phyloP scores from a whole-genome alignment of 2,888 invertebrate genomes.

The Patella pellucida region DNA sequence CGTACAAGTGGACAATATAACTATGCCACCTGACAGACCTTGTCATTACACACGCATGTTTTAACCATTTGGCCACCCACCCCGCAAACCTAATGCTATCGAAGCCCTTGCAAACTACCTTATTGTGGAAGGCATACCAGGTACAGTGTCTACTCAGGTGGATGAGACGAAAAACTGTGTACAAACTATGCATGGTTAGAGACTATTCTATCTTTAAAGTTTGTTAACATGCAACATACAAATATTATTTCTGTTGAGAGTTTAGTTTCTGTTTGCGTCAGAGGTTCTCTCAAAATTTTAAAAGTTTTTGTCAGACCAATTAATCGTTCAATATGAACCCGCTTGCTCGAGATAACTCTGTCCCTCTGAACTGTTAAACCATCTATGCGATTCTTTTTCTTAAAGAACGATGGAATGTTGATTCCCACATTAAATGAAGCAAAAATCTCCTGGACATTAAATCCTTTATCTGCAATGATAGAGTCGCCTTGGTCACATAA shows the following conservation, averaged over 20 bases:
- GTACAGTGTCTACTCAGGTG: no score
- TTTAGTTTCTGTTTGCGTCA: neutral
- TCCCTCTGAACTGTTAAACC: slow-evolving; percentile 26
- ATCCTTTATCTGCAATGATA: slow-evolving; percentile 37
- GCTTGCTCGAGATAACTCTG: slow-evolving; percentile 37
- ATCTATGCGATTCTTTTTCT: slow-evolving; percentile 37
- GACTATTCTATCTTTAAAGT: neutral
- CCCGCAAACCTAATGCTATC: no score
- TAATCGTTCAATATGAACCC: slow-evolving; percentile 42
- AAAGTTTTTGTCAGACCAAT: slow-evolving; percentile 36
- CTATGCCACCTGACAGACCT: no score
- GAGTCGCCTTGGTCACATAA: slow-evolving; percentile 37
- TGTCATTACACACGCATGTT: no score
- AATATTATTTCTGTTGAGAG: neutral
- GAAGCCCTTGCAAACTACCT: no score
- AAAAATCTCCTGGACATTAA: slow-evolving; percentile 31
- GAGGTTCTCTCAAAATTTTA: slow-evolving; percentile 19
- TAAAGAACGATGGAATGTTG: slow-evolving; percentile 42
- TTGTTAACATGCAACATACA: neutral
- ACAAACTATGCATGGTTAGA: neutral
- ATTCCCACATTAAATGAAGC: slow-evolving; percentile 33
- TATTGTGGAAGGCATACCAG: no score
- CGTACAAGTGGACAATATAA: no score
- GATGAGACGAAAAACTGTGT: no score
- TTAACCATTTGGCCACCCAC: no score